These are phyloP conservation scores for Aporophyla nigra DNA, from an alignment of 2,888 invertebrate species.

Conservation along the genomic window DNA sequence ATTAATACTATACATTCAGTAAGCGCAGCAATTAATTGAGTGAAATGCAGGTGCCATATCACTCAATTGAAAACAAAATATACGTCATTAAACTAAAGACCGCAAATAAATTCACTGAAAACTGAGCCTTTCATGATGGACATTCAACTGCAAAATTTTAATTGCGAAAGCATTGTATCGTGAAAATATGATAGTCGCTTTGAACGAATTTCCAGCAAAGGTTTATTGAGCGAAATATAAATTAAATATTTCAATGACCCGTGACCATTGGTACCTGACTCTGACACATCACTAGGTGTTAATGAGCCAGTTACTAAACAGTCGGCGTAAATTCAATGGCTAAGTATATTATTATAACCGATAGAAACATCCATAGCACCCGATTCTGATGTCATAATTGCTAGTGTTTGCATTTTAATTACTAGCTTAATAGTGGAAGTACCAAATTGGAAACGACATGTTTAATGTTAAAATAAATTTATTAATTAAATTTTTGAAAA, in stretches of 20 bases:
- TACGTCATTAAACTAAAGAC: not conserved
- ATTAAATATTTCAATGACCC: constrained; percentile 51
- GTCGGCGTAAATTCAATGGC: constrained; percentile 75
- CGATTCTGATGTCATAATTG: constrained; percentile 79
- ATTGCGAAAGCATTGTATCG: not conserved
- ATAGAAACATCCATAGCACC: constrained; percentile 71
- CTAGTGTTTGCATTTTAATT: constrained; percentile 76
- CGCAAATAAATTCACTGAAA: constrained; percentile 16
- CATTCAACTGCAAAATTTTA: constrained; percentile 26
- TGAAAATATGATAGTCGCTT: constrained; percentile 1
- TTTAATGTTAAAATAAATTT: constrained; percentile 34
- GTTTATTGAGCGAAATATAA: constrained; percentile 54
- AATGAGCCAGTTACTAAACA: constrained; percentile 82
- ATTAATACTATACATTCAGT: not conserved
- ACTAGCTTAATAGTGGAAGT: constrained; percentile 60
- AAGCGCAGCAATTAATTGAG: not conserved
- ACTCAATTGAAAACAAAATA: not conserved
- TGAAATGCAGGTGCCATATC: not conserved
- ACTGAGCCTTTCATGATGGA: not conserved
- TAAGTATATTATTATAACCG: constrained; percentile 76
- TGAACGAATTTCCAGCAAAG: constrained; percentile 20
- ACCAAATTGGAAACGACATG: constrained; percentile 39
- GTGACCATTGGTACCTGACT: constrained; percentile 55
- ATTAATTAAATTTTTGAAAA: constrained; percentile 4
- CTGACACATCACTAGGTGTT: constrained; percentile 69